A percentile compares a stretch with the other conserved stretches of the same genome.
phyloP scores from a whole-genome alignment of 2,113 vertebrate genomes.

The Pseudorectes ferrugineus region DNA sequence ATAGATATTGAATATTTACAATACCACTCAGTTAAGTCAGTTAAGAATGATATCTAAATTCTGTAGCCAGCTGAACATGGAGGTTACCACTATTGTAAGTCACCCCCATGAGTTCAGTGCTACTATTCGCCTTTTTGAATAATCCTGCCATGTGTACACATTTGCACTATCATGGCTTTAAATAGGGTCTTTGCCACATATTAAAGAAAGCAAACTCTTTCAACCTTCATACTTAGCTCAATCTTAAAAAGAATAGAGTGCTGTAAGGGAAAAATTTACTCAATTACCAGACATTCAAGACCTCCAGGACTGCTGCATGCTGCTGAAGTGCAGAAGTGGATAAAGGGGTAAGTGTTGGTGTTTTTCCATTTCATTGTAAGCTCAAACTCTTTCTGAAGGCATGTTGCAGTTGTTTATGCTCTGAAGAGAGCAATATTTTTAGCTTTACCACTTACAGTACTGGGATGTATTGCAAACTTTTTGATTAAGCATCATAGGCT shows the following conservation, averaged over 20 bases:
- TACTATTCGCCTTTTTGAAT: background rate
- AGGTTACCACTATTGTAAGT: background rate
- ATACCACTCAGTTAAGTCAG: background rate
- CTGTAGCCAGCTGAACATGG: background rate
- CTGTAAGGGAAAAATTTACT: background rate
- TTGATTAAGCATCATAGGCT: constrained; percentile 63
- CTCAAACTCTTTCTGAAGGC: constrained; percentile 19
- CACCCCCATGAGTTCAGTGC: background rate
- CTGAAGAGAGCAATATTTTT: constrained; percentile 64
- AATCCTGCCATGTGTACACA: background rate
- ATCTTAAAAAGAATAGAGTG: background rate
- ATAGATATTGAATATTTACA: background rate
- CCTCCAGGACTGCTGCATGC: background rate
- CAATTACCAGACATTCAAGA: background rate
- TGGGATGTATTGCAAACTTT: constrained; percentile 67
- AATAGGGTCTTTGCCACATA: background rate
- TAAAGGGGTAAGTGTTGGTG: background rate
- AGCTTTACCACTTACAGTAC: constrained; percentile 59
- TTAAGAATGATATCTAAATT: background rate
- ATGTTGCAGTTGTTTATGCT: constrained; percentile 59
- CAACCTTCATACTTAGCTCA: background rate
- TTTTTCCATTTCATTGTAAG: constrained; percentile 1
- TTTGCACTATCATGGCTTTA: background rate
- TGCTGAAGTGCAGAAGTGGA: background rate
- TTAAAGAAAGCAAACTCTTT: background rate